These are phyloP conservation scores for Caenorhabditis tropicalis DNA, from an alignment of 1,140 invertebrate species.

Conservation along the genomic window DNA sequence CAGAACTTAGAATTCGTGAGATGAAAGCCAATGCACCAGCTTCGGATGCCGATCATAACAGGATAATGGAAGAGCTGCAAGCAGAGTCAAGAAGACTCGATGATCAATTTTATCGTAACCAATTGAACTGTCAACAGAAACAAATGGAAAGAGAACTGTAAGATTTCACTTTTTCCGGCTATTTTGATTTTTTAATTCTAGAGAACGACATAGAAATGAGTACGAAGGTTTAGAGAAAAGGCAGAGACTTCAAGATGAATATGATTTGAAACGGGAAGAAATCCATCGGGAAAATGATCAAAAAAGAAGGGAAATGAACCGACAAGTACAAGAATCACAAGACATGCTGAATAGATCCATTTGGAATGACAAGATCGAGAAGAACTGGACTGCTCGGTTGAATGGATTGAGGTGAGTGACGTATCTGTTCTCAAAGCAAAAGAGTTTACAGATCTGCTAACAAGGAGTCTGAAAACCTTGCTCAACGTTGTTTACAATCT, in stretches of 20 bases:
- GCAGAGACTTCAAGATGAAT: not conserved
- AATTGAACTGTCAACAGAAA: not conserved
- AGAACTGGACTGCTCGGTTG: not conserved
- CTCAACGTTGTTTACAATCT: not conserved
- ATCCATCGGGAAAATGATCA: not conserved
- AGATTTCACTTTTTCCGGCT: too few relatives aligned
- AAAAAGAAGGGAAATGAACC: not conserved
- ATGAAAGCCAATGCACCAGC: too few relatives aligned
- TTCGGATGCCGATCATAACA: too few relatives aligned
- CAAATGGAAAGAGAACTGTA: not conserved
- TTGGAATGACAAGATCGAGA: not conserved
- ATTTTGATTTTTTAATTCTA: too few relatives aligned
- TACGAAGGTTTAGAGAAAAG: not conserved
- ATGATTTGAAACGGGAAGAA: not conserved
- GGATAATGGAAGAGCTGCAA: too few relatives aligned
- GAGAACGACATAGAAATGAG: conserved; percentile 14
- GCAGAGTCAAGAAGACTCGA: not conserved
- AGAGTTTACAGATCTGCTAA: not conserved
- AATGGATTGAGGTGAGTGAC: not conserved
- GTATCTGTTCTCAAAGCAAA: not conserved
- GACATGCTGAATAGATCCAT: not conserved
- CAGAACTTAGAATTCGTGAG: too few relatives aligned
- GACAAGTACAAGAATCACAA: not conserved
- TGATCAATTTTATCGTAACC: not conserved
- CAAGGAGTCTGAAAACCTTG: not conserved